Percentiles rank a stretch among this genome's conserved stretches.
Conservation (phyloP, 92 coral and sea anemone genomes). For the Palythoa heliodiscus region DNA sequence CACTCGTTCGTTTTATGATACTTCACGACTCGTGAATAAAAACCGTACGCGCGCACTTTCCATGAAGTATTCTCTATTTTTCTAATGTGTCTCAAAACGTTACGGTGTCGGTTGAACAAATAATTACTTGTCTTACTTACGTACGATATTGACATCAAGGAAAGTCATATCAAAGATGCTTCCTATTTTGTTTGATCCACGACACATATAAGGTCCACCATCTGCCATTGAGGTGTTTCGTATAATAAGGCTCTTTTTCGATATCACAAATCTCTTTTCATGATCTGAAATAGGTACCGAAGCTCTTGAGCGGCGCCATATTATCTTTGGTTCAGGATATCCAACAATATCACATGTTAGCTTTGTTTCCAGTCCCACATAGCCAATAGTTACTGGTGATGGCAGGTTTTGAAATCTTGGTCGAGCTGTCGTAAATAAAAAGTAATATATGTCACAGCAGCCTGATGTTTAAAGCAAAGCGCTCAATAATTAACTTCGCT, state of each 20-base stretch:
- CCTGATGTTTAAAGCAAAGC: background rate
- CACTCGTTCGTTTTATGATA: no score
- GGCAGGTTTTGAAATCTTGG: constrained; percentile 4
- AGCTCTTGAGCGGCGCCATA: background rate
- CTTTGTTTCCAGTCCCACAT: background rate
- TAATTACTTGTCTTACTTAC: constrained; percentile 2
- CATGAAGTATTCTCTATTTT: no score
- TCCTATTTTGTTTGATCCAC: background rate
- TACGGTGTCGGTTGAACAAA: no score
- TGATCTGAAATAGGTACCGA: background rate
- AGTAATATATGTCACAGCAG: background rate
- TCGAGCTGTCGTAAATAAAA: background rate
- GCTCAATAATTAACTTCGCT: no score
- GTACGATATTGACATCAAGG: background rate
- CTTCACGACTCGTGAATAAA: no score
- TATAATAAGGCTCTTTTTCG: background rate
- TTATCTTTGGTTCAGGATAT: constrained; percentile 8
- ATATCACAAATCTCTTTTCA: background rate
- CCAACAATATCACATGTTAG: constrained; percentile 8
- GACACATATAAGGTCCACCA: constrained; percentile 11
- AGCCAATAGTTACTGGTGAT: background rate
- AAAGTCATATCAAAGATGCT: background rate
- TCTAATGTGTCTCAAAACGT: no score
- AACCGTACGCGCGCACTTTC: no score
- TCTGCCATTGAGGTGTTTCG: background rate